Evolutionary conservation across 2,113 vertebrate species (phyloP).

Genomic region (Aegithalos caudatus): DNA sequence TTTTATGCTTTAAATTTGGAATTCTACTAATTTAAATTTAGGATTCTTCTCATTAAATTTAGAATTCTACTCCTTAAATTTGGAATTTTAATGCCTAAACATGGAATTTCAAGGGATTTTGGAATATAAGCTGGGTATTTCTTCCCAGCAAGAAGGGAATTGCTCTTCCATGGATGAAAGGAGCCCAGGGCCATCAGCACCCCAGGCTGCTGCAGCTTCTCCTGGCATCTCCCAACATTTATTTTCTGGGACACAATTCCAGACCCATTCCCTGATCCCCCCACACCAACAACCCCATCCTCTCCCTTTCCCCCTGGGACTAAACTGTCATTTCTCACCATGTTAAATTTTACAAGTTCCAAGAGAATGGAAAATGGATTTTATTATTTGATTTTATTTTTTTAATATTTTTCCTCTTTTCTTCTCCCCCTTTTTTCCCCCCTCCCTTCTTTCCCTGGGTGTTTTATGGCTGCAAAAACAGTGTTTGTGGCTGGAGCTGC

Average conservation of each 20-base stretch:
- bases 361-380: constrained; percentile 87
- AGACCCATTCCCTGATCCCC: neutral
- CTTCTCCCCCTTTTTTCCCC: too few species aligned
- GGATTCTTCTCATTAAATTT: too few species aligned
- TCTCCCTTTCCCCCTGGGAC: constrained; percentile 66
- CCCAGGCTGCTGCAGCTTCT: neutral
- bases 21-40: rapidly evolving
- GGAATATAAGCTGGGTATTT: rapidly evolving
- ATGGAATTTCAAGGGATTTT: neutral
- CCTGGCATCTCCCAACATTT: neutral
- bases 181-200: too few species aligned
- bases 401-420: neutral
- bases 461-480: constrained; percentile 92
- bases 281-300: neutral
- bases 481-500: constrained; percentile 85
- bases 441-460: constrained; percentile 18
- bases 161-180: neutral
- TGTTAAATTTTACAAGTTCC: constrained; percentile 93
- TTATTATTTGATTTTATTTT: constrained; percentile 72
- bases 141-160: neutral
- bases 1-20: too few species aligned
- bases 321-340: constrained; percentile 84
- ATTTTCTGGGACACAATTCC: neutral
- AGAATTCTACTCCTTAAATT: rapidly evolving
- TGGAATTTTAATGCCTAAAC: too few species aligned